phyloP scores from a whole-genome alignment of 2,888 invertebrate genomes.

The Peribatodes rhomboidaria region DNA sequence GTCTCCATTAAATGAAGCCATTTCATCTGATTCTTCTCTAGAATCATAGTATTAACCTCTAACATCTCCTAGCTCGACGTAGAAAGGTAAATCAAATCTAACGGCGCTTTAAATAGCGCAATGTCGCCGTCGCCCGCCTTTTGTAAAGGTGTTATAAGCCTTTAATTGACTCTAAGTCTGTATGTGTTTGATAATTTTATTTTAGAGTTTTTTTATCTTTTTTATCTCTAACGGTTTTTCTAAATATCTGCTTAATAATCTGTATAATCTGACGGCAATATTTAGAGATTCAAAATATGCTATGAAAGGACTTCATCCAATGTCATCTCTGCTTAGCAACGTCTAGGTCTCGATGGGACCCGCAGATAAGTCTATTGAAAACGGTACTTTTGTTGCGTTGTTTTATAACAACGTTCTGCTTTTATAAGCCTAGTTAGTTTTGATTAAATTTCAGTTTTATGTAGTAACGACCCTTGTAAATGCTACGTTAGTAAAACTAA shows the following conservation, averaged over 20 bases:
- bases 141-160: conserved; percentile 12
- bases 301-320: neutral
- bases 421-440: conserved; percentile 3
- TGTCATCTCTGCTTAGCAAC: neutral
- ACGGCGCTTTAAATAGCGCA: conserved; percentile 24
- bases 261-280: conserved; percentile 3
- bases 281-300: neutral
- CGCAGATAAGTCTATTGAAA: conserved; percentile 12
- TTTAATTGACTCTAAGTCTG: conserved; percentile 16
- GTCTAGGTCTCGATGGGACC: neutral
- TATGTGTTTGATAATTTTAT: conserved; percentile 6
- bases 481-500: neutral
- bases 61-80: conserved; percentile 16
- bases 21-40: conserved; percentile 47
- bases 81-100: conserved; percentile 32
- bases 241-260: conserved; percentile 5
- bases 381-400: conserved; percentile 9
- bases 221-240: conserved; percentile 11
- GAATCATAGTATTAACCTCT: conserved; percentile 47
- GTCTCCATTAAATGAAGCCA: conserved; percentile 47
- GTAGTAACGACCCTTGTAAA: conserved; percentile 1
- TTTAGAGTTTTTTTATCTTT: neutral
- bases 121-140: conserved; percentile 19
- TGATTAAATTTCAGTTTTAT: conserved; percentile 7
- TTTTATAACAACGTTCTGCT: conserved; percentile 6